A percentile compares a stretch with the other conserved stretches of the same genome.
Evolutionary conservation across 2,113 vertebrate genomes (phyloP).

Genomic region (Crotalus horridus): DNA sequence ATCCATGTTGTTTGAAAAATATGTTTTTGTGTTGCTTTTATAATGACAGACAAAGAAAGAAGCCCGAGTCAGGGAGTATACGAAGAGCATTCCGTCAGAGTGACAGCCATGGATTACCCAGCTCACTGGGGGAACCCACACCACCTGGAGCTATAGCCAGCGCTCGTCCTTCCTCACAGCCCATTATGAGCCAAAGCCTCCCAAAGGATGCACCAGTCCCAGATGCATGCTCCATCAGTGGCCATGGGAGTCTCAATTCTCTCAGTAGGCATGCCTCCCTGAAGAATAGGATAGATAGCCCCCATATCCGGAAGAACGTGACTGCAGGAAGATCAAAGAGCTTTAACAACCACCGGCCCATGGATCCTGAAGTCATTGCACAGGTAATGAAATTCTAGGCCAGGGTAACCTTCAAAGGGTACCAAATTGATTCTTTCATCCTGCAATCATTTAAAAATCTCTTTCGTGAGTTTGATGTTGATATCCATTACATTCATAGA

Average conservation of each 20-base stretch:
- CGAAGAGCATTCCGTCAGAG: constrained; percentile 86
- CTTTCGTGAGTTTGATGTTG: constrained; percentile 4
- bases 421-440: background rate
- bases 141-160: constrained; percentile 74
- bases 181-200: constrained; percentile 80
- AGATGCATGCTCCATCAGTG: constrained; percentile 90
- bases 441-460: background rate
- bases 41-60: constrained; percentile 88
- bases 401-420: background rate
- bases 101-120: constrained; percentile 77
- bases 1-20: constrained; percentile 37
- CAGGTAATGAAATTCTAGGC: constrained; percentile 72
- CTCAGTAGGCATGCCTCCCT: constrained; percentile 95
- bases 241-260: constrained; percentile 91
- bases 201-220: constrained; percentile 81
- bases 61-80: constrained; percentile 86
- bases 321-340: constrained; percentile 93
- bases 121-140: constrained; percentile 70
- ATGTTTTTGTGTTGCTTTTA: constrained; percentile 68
- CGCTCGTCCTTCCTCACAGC: constrained; percentile 84
- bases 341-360: constrained; percentile 96
- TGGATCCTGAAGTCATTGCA: constrained; percentile 90
- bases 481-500: background rate
- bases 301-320: constrained; percentile 86
- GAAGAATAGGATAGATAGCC: constrained; percentile 92